phyloP scores from a whole-genome alignment of 2,888 invertebrate genomes.

The Hesperia comma region DNA sequence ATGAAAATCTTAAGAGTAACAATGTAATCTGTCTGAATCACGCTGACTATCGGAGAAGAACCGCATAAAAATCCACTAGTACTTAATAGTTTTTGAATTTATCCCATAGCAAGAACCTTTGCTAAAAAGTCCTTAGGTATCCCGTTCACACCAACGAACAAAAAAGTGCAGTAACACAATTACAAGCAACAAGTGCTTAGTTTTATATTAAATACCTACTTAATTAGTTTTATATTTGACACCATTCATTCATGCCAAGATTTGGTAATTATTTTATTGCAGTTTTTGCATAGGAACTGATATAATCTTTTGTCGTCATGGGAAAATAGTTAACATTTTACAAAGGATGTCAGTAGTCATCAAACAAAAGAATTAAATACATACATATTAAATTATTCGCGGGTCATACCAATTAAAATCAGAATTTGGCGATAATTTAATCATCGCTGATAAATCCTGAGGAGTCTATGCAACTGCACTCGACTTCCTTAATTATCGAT shows the following conservation, averaged over 20 bases:
- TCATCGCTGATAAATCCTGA: background rate
- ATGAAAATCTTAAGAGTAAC: background rate
- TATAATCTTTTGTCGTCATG: constrained; percentile 2
- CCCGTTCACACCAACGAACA: no score
- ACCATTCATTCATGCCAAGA: background rate
- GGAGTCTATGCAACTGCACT: background rate
- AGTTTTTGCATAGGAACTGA: constrained; percentile 1
- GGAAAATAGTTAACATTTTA: background rate
- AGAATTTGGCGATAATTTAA: background rate
- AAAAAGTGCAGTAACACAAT: no score
- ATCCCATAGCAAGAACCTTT: no score
- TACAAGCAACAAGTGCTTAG: no score
- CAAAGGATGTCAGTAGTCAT: background rate
- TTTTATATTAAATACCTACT: background rate
- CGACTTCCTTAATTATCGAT: background rate
- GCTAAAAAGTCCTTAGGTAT: no score
- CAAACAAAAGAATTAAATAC: constrained; percentile 1
- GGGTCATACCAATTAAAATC: background rate
- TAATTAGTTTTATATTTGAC: background rate
- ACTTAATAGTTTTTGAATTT: no score
- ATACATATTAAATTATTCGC: background rate
- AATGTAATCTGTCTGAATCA: no score
- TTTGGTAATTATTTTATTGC: background rate
- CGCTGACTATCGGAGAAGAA: no score
- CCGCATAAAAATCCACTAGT: no score